Evolutionary conservation across 2,888 invertebrate genomes (phyloP).

Genomic region (Dasysyrphus tricinctus): DNA sequence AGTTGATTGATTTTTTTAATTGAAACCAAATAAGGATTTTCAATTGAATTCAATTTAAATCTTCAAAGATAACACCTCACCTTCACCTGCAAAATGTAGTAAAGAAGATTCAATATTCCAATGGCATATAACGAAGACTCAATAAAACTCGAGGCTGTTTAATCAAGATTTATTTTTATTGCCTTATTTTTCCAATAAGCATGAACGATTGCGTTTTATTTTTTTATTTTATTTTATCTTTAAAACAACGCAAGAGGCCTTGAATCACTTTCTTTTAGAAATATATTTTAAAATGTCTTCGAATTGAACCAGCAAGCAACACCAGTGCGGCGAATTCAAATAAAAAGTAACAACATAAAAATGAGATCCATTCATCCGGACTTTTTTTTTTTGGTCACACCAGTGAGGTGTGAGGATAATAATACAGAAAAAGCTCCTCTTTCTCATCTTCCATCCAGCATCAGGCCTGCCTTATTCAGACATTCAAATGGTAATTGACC

Average conservation of each 20-base stretch:
- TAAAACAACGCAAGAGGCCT: too few species aligned
- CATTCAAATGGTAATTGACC: conserved; percentile 26
- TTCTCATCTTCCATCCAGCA: background rate
- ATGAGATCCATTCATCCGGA: background rate
- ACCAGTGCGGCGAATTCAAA: background rate
- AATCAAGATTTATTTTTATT: conserved; percentile 30
- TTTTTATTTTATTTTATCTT: too few species aligned
- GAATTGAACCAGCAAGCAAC: background rate
- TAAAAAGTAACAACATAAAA: conserved; percentile 10
- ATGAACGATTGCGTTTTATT: background rate
- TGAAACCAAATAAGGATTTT: background rate
- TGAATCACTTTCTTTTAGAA: background rate
- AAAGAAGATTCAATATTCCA: conserved; percentile 1
- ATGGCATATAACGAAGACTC: background rate
- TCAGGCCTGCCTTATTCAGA: background rate
- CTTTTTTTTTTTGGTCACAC: background rate
- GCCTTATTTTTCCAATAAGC: conserved; percentile 15
- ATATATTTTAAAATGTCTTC: background rate
- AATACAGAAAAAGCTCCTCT: background rate
- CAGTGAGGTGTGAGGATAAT: background rate
- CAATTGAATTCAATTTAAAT: background rate
- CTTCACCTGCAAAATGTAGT: background rate
- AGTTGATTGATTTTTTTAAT: background rate
- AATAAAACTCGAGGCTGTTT: background rate
- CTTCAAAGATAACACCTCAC: background rate